Percentiles rank a stretch among this genome's conserved stretches.
These are phyloP conservation scores for Branchipolynoe longqiensis DNA, from an alignment of 2,888 invertebrate species.

Conservation along the genomic window DNA sequence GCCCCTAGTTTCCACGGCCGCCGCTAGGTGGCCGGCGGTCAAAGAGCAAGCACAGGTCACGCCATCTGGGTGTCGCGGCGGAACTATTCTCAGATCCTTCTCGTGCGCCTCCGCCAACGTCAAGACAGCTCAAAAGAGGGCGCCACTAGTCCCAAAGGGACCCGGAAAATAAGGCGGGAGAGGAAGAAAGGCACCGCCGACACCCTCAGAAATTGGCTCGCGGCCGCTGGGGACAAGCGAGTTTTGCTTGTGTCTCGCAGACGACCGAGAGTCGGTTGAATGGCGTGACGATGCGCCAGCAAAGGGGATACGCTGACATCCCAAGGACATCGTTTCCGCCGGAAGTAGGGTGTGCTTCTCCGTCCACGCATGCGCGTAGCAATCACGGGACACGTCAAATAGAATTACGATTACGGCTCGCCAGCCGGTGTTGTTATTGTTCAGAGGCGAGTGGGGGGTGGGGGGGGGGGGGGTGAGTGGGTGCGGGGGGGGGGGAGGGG, in stretches of 20 bases:
- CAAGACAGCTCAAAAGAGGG: conserved; percentile 23
- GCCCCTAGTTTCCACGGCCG: conserved; percentile 1
- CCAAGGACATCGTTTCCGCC: conserved; percentile 22
- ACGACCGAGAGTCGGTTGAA: background rate
- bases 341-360: conserved; percentile 9
- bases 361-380: background rate
- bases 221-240: background rate
- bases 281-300: conserved; percentile 44
- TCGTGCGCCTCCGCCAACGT: conserved; percentile 23
- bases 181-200: conserved; percentile 26
- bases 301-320: conserved; percentile 14
- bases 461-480: no score
- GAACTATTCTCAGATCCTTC: conserved; percentile 41
- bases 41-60: conserved; percentile 39
- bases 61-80: conserved; percentile 33
- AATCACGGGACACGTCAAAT: conserved; percentile 41
- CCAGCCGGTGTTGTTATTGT: background rate
- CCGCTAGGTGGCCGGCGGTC: conserved; percentile 13
- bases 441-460: no score
- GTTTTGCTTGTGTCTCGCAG: conserved; percentile 2
- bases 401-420: background rate
- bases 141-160: background rate
- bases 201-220: conserved; percentile 42
- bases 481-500: no score
- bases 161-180: conserved; percentile 22